Percentiles rank a stretch among this genome's conserved stretches.
Evolutionary conservation across 2,888 invertebrate genomes (phyloP).

Genomic region (Tryphoninae sp.): DNA sequence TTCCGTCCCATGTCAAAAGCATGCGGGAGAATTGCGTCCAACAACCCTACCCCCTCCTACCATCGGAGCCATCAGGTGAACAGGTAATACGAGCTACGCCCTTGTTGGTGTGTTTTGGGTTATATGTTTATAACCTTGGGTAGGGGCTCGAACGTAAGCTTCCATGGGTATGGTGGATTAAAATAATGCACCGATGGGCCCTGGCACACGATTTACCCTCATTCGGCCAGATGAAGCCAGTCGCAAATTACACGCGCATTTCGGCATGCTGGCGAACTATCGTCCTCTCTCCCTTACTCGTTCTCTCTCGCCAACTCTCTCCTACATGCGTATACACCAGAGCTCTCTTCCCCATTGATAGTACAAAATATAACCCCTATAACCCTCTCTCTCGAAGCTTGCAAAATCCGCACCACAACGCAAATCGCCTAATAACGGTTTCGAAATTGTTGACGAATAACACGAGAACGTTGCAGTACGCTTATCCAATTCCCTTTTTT

Average conservation of each 20-base stretch:
- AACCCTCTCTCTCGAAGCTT: slow-evolving; percentile 12
- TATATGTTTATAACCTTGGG: slow-evolving; percentile 50
- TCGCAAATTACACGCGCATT: slow-evolving; percentile 67
- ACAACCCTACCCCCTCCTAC: background rate
- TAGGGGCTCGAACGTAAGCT: slow-evolving; percentile 32
- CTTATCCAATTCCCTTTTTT: slow-evolving; percentile 18
- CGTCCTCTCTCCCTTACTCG: background rate
- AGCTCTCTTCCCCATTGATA: slow-evolving; percentile 20
- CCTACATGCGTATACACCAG: background rate
- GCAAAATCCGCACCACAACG: slow-evolving; percentile 24
- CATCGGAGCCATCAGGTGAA: slow-evolving; percentile 29
- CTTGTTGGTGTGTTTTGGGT: slow-evolving; percentile 42
- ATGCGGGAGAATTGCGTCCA: slow-evolving; percentile 38
- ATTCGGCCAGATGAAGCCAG: slow-evolving; percentile 73
- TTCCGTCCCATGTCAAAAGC: slow-evolving; percentile 43
- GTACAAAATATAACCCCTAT: slow-evolving; percentile 38
- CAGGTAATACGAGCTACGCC: slow-evolving; percentile 52
- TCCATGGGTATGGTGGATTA: slow-evolving; percentile 70
- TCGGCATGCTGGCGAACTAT: slow-evolving; percentile 22
- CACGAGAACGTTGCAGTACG: background rate
- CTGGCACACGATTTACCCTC: slow-evolving; percentile 65
- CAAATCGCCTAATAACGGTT: slow-evolving; percentile 49
- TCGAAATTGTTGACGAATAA: slow-evolving; percentile 47
- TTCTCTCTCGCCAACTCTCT: background rate
- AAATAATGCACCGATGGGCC: slow-evolving; percentile 75